A percentile compares a stretch with the other conserved stretches of the same genome.
phyloP scores from a whole-genome alignment of 2,888 invertebrate species.

The Cosmorhoe ocellata region DNA sequence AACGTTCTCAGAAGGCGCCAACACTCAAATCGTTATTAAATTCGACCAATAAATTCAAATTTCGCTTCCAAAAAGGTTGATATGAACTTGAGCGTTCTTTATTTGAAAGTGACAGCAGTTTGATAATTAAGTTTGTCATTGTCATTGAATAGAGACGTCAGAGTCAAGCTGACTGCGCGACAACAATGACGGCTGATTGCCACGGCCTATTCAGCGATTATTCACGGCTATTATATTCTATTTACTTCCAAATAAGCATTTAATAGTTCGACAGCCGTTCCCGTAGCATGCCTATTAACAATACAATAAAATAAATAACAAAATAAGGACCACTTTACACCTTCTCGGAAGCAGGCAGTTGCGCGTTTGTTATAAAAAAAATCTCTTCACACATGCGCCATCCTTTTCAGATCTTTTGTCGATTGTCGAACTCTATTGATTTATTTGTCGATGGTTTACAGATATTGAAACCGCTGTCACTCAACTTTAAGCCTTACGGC shows the following conservation, averaged over 20 bases:
- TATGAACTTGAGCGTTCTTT: conserved; percentile 27
- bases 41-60: conserved; percentile 22
- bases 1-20: conserved; percentile 65
- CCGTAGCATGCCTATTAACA: conserved; percentile 79
- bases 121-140: conserved; percentile 41
- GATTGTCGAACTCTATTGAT: conserved; percentile 46
- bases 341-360: conserved; percentile 79
- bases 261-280: conserved; percentile 68
- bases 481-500: conserved; percentile 37
- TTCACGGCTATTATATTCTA: conserved; percentile 81
- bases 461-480: conserved; percentile 7
- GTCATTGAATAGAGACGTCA: conserved; percentile 68
- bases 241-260: conserved; percentile 82
- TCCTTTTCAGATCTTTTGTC: conserved; percentile 57
- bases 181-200: conserved; percentile 75
- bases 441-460: conserved; percentile 33
- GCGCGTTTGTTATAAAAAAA: conserved; percentile 61
- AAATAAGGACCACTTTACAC: conserved; percentile 79
- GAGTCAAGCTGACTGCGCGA: conserved; percentile 54
- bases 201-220: conserved; percentile 70
- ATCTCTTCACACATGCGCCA: conserved; percentile 45
- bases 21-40: conserved; percentile 47
- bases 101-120: conserved; percentile 32
- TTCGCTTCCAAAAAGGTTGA: background rate
- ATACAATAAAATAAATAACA: conserved; percentile 82